Evolutionary conservation across 2,797 vertebrate genomes (phyloP).

Genomic region (Syngnathus acus): DNA sequence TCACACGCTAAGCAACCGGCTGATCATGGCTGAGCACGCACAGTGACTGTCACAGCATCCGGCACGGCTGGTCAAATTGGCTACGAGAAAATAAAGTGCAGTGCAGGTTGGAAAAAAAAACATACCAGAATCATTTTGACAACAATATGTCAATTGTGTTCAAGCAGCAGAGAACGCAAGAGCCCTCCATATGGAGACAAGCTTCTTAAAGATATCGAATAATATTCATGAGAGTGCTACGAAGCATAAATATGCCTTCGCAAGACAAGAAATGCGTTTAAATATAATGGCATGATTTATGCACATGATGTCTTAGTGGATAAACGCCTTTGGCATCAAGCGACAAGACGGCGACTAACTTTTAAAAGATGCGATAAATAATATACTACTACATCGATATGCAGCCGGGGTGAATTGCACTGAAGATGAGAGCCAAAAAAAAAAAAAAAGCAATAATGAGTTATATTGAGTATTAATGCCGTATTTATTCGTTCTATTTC

Average conservation of each 20-base stretch:
- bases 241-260: conserved; percentile 42
- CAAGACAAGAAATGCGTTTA: conserved; percentile 25
- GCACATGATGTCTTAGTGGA: conserved; percentile 15
- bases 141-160: not conserved
- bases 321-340: conserved; percentile 6
- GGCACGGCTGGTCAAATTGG: conserved; percentile 6
- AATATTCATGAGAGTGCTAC: conserved; percentile 42
- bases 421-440: no score
- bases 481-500: no score
- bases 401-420: not conserved
- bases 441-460: no score
- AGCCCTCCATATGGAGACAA: conserved; percentile 22
- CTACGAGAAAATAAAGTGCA: not conserved
- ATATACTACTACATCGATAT: no score
- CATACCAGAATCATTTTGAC: not conserved
- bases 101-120: not conserved
- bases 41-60: not conserved
- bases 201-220: conserved; percentile 47
- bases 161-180: not conserved
- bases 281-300: conserved; percentile 43
- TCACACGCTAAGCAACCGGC: conserved; percentile 5
- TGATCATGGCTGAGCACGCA: conserved; percentile 19
- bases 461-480: no score
- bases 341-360: conserved; percentile 12
- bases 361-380: conserved; percentile 5